Conservation (phyloP, 1,140 invertebrate genomes). For the Palaemon carinicauda region DNA sequence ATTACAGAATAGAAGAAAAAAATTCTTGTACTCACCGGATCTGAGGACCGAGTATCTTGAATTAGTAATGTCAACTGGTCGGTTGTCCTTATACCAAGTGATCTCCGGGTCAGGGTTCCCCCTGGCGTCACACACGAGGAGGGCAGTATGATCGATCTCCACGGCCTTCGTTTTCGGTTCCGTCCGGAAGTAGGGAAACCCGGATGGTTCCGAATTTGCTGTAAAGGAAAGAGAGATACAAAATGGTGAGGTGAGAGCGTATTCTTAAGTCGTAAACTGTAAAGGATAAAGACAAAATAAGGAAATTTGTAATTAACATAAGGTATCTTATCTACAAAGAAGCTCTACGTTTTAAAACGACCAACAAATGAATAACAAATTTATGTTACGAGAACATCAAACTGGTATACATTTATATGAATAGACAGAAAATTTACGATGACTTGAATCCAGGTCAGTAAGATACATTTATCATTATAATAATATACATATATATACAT, state of each 20-base stretch:
- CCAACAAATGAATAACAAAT: not conserved
- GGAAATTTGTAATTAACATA: not conserved
- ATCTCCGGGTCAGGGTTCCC: conserved; percentile 87
- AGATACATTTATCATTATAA: too few relatives aligned
- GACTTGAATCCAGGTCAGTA: too few relatives aligned
- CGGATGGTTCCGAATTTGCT: conserved; percentile 85
- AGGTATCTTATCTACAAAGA: too few relatives aligned
- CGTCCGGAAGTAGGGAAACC: conserved; percentile 89
- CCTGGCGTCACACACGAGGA: conserved; percentile 85
- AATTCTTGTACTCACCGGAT: conserved; percentile 46
- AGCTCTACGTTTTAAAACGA: not conserved
- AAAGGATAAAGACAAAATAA: not conserved
- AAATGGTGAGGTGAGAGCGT: not conserved
- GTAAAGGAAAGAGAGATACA: conserved; percentile 66
- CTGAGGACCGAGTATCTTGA: conserved; percentile 56
- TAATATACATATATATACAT: too few relatives aligned
- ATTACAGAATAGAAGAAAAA: not conserved
- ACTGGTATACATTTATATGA: too few relatives aligned
- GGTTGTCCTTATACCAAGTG: conserved; percentile 89
- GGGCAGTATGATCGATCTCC: conserved; percentile 91
- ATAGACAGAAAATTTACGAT: too few relatives aligned
- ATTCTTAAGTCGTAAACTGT: too few relatives aligned
- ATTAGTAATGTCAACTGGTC: conserved; percentile 80
- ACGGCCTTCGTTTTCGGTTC: conserved; percentile 88
- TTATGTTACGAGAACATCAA: too few relatives aligned